Conservation (phyloP, 2,797 vertebrate genomes). For the Periparus ater region DNA sequence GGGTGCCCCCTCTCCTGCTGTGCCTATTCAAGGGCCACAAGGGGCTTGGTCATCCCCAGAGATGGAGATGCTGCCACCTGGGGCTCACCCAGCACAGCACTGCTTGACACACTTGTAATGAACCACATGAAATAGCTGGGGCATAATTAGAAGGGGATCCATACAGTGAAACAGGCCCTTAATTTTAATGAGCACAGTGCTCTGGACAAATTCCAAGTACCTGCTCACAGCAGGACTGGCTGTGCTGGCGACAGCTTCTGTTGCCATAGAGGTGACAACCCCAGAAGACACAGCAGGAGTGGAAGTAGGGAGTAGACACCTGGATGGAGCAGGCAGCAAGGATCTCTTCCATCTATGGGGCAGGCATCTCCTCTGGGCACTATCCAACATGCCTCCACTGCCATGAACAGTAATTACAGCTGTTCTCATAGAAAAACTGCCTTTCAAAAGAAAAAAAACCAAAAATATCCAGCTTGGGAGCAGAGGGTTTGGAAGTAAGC, state of each 20-base stretch:
- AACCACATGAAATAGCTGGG: neutral
- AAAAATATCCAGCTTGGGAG: neutral
- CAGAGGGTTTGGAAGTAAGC: neutral
- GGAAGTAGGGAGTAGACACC: neutral
- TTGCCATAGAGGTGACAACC: neutral
- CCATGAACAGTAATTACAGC: neutral
- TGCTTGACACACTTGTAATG: constrained; percentile 12
- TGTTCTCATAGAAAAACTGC: neutral
- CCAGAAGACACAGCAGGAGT: neutral
- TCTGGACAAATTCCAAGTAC: constrained; percentile 6
- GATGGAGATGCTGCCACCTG: neutral
- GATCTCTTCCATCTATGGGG: neutral
- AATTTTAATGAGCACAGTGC: constrained; percentile 7
- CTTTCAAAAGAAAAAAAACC: neutral
- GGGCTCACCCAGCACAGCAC: neutral
- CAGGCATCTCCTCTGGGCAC: neutral
- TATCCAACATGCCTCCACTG: neutral
- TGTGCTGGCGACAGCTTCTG: neutral
- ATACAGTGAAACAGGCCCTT: neutral
- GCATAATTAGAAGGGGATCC: constrained; percentile 31
- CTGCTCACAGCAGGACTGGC: neutral
- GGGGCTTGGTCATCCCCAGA: neutral
- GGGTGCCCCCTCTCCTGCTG: neutral
- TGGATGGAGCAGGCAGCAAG: neutral
- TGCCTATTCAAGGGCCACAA: fast-evolving